Base-by-base conservation (phyloP, 2,888 invertebrate species). In the Platynereis dumerilii region DNA sequence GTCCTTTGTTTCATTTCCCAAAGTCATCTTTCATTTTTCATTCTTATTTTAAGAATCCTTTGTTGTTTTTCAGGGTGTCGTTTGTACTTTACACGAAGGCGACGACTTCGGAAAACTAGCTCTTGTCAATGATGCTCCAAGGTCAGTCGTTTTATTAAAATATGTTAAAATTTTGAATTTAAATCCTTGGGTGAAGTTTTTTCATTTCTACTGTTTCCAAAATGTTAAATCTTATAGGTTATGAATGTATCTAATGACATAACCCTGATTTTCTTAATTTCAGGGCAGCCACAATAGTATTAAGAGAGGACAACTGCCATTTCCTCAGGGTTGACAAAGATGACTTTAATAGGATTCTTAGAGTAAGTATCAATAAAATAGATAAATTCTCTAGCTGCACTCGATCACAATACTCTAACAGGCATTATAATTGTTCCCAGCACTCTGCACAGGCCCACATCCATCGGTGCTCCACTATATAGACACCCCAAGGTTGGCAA, bases 81-180 rank as follows among this genome's bases (percentile, higher is more conserved):
- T 93, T 42, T 91, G 91, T 73, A 90, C 90, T 53, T 86, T 93
- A 45, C 90, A 91, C 80, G 92, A 92, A 84, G 92, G 92, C 65
- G 93, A 93, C 84, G 93, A 93, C 85, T 93, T 93, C 84, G 93
- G 93, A 60, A 93, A 93, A 86, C 86, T 93, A 75, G 92, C 92
- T 54, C 87, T 93, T 73, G 91, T 93, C 75, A 93, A 92, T 84
- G 92, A 92, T 85, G 90, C 91, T 60, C 92, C 92, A 52, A 89
- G 92, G 91, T 90, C 70, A 68, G 54, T 53, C 12, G 48, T 10
- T 48, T n/a, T 10, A 42, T 42, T 17, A 12, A 17, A 42, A 42
- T 42, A 17, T 42, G 10, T n/a, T n/a, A n/a, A n/a, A n/a, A n/a
- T n/a, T n/a, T n/a, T n/a, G n/a, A n/a, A n/a, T n/a, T n/a, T n/a